Evolutionary conservation across 2,797 vertebrate species (phyloP).

Genomic region (Danio aesculapii): DNA sequence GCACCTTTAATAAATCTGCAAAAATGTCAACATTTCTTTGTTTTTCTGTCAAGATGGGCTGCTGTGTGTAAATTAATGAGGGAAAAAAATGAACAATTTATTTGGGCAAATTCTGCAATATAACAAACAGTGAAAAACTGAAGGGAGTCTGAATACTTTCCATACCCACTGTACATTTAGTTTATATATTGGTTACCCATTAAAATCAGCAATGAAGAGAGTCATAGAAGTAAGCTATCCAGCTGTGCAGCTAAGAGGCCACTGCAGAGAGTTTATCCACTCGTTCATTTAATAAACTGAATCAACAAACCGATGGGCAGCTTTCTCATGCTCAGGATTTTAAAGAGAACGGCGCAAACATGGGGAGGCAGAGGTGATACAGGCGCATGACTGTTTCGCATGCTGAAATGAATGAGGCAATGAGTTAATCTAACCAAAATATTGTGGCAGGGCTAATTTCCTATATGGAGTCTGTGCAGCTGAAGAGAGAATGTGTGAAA

Average conservation of each 20-base stretch:
- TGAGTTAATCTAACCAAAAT: constrained; percentile 89
- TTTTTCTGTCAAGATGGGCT: no score
- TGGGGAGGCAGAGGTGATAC: constrained; percentile 62
- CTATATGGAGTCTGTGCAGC: constrained; percentile 80
- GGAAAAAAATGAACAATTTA: no score
- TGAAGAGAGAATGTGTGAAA: constrained; percentile 85
- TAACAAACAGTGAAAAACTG: no score
- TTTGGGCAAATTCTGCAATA: no score
- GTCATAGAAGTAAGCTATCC: constrained; percentile 55
- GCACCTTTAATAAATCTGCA: no score
- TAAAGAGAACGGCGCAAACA: constrained; percentile 66
- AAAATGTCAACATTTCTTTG: no score
- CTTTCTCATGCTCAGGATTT: constrained; percentile 70
- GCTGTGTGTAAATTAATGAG: no score
- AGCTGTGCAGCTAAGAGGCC: constrained; percentile 63
- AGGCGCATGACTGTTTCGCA: constrained; percentile 81
- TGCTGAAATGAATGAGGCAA: constrained; percentile 76
- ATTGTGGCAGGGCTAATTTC: constrained; percentile 90
- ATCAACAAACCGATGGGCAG: constrained; percentile 73
- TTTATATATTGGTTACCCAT: no score
- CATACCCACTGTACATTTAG: no score
- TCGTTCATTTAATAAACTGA: constrained; percentile 72
- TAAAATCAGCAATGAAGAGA: no score
- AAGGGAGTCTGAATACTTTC: no score
- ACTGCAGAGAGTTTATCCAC: constrained; percentile 68